Base-by-base conservation (phyloP, 2,888 invertebrate species). In the Xanthia icteritia region DNA sequence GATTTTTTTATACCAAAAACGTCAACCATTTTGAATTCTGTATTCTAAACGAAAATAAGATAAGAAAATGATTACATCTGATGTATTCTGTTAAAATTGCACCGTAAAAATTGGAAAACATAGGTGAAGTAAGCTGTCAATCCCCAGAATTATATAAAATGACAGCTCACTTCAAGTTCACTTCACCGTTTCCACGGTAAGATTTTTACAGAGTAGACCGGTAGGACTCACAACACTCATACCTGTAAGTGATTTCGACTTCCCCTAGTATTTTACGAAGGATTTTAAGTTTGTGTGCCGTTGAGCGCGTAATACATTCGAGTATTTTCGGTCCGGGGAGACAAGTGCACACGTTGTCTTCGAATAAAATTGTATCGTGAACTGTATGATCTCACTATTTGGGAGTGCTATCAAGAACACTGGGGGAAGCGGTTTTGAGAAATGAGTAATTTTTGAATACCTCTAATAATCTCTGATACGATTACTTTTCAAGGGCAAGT, bases 291-390 rank as follows among this genome's bases (percentile, higher is more conserved):
- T 89, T 86, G 84, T 87, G 87, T 84, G 82, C 87, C 81, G 84
- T 79, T 87, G 86, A 89, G 88, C 87, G 84, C 81, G 83, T 89
- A 90, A 90, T 89, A 86, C 89, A 88, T 89, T 87, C 82, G 85
- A 84, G 89, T 88, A 88, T 88, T 27, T 76, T 89, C 85, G 86
- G 77, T 83, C 72, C 9, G 83, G 83, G 83, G 83, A 84, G 87
- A 88, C 88, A 88, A 87, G 86, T 85, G 82, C 85, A 84, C 82
- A 84, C 81, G 80, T 84, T 87, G 84, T 82, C 84, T 90, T 88
- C 86, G 81, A 89, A 89, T 89, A 60, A 71, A 58, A 67, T 15
- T 9, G 64, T 64, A 64, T n/a, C n/a, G 39, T 17, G 15, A 64
- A 64, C n/a, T 39, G 63, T 39, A 23, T 8, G 23, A 23, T 63